Percentiles rank a stretch among this genome's conserved stretches.
These are phyloP conservation scores for Ceratina calcarata DNA, from an alignment of 1,140 invertebrate genomes.

Conservation along the genomic window DNA sequence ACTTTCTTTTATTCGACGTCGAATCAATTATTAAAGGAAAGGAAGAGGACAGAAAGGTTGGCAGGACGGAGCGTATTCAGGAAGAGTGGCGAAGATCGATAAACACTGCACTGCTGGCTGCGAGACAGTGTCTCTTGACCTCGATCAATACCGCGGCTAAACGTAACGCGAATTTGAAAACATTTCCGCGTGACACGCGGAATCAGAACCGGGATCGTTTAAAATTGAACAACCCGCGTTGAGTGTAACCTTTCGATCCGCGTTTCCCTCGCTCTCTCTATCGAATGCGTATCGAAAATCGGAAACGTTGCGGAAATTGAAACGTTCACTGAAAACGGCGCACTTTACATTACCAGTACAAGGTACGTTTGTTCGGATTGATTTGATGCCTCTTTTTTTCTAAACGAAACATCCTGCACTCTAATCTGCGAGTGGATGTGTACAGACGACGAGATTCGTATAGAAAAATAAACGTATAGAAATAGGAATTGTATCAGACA, in stretches of 20 bases:
- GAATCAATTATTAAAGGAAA: neutral
- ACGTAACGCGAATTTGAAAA: constrained; percentile 36
- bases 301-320: constrained; percentile 5
- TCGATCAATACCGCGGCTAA: constrained; percentile 49
- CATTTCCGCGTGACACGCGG: neutral
- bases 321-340: neutral
- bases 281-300: constrained; percentile 19
- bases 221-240: constrained; percentile 20
- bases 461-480: too few species aligned
- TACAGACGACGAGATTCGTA: too few species aligned
- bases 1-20: neutral
- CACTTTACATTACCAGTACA: neutral
- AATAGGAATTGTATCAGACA: too few species aligned
- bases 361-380: neutral
- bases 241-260: neutral
- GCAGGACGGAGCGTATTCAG: neutral
- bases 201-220: neutral
- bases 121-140: constrained; percentile 21
- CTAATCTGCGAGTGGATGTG: neutral
- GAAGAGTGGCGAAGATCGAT: constrained; percentile 44
- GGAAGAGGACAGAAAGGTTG: neutral
- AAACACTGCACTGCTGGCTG: constrained; percentile 20
- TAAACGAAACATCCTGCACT: neutral
- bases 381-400: neutral
- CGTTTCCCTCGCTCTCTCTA: neutral